Evolutionary conservation across 2,888 invertebrate genomes (phyloP), one percentile per base, ranked within the genome.

Genomic region (Polymixis lichenea): DNA sequence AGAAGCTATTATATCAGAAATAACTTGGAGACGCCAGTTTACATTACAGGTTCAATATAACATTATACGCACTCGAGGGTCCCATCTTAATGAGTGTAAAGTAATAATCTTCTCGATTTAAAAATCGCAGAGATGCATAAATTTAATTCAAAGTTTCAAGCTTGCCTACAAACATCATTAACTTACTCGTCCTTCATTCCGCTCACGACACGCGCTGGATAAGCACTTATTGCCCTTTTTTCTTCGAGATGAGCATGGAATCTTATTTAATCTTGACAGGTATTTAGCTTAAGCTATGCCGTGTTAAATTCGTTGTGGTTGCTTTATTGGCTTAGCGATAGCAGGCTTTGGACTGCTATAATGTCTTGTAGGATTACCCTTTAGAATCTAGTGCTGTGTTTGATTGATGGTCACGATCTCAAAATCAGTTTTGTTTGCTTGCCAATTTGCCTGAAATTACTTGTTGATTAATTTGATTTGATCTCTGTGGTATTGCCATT

Each of bases 201-300:
- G n/a, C 43, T 74, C 49, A 43, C 55, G 72, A 77, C 84, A 83
- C 74, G 77, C 77, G 77, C 84, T 55, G 69, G 78, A 72, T 84
- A 72, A 75, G 62, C 51, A 69, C 65, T 77, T 51, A 28, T 69
- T 80, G 32, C 46, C 7, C 65, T 65, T 72, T 82, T 82, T 80
- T 71, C 32, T 58, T 61, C 28, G 32, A 58, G 84, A 66, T 83
- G 81, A 72, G 74, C 78, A 70, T 74, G 74, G 74, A 74, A 74
- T 72, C 71, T 64, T 81, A 83, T 84, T 84, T 84, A 72, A 81
- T 83, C 84, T 75, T 74, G 84, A 75, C 84, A 84, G 81, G 77
- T 83, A 83, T 83, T 83, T 84, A 83, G 84, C 85, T 81, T 83
- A 83, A 81, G 56, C 84, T 78, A 74, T 60, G 72, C 74, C 55